Base-by-base conservation (phyloP, 2,113 vertebrate genomes). In the Peromyscus californicus region DNA sequence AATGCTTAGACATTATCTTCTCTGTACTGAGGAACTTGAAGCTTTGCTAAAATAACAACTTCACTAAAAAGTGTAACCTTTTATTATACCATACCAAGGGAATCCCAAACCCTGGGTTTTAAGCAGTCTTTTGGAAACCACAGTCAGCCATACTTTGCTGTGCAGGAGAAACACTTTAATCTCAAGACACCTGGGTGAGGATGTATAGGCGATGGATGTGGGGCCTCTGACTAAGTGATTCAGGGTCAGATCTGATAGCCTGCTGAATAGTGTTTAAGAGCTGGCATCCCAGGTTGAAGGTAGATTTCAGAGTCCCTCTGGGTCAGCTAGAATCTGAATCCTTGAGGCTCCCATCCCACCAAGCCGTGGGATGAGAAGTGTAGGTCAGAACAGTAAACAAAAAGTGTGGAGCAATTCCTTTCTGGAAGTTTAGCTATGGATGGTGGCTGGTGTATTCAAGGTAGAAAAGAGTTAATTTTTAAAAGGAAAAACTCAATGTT, bases 11-110 rank as follows among this genome's bases (percentile, higher is more conserved):
- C 19, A 75, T 84, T 90, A 19, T 91, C 24, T 36, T 36, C 36
- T 94, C 8, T 86, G 90, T 89, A 59, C 84, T 90, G 61, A 96
- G 59, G n/a, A 90, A 84, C 78, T 45, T 78, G 48, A 94, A 39
- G 31, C 17, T 63, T 92, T 94, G 65, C 78, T 67, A 79, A 54
- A 63, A 83, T 78, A 94, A 75, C 33, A 89, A 51, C 6, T 2
- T 80, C 19, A 42, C 89, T 88, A 90, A 85, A 92, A 48, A 87
- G 39, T 26, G n/a, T 11, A 92, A 75, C 24, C 16, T 29, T 24
- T 78, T 65, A 45, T 78, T 39, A 45, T n/a, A 36, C 89, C 24
- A 51, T 21, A 92, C 19, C 1, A 59, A 79, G 45, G 6, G 65
- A 67, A n/a, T 79, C 0, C 3, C 0, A 84, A 24, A 80, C 19